phyloP scores from a whole-genome alignment of 2,797 vertebrate genomes.

The Pristis pectinata region DNA sequence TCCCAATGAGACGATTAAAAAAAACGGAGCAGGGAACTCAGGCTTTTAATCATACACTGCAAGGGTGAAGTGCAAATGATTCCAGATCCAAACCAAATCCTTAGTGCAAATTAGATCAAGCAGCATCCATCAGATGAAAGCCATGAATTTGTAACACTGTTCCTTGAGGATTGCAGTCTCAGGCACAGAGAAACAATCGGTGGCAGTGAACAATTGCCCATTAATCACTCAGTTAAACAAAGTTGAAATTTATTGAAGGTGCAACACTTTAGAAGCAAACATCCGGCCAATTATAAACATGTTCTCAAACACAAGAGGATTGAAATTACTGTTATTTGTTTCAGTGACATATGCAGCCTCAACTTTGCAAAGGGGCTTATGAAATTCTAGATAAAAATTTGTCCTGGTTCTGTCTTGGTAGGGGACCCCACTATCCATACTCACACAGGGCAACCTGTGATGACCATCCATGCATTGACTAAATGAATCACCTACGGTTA shows the following conservation, averaged over 20 bases:
- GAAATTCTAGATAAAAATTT: neutral
- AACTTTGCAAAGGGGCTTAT: neutral
- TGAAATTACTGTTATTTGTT: neutral
- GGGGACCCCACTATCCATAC: neutral
- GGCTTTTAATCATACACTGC: neutral
- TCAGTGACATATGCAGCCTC: neutral
- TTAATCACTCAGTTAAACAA: neutral
- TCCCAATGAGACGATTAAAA: neutral
- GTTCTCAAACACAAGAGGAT: neutral
- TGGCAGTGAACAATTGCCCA: neutral
- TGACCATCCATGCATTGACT: neutral
- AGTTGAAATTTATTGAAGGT: neutral
- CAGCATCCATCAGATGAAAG: too few relatives aligned
- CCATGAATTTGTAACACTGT: neutral
- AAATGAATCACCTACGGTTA: neutral
- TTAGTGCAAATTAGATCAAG: neutral
- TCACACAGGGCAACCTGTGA: neutral
- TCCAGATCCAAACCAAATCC: neutral
- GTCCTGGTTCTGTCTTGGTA: neutral
- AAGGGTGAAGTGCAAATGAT: neutral
- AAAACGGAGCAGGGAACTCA: too few relatives aligned
- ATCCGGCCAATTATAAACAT: neutral
- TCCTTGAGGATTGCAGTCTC: neutral
- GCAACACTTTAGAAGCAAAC: neutral
- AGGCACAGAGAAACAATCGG: neutral